Base-by-base conservation (phyloP, 1,140 invertebrate genomes). In the Pantala flavescens region DNA sequence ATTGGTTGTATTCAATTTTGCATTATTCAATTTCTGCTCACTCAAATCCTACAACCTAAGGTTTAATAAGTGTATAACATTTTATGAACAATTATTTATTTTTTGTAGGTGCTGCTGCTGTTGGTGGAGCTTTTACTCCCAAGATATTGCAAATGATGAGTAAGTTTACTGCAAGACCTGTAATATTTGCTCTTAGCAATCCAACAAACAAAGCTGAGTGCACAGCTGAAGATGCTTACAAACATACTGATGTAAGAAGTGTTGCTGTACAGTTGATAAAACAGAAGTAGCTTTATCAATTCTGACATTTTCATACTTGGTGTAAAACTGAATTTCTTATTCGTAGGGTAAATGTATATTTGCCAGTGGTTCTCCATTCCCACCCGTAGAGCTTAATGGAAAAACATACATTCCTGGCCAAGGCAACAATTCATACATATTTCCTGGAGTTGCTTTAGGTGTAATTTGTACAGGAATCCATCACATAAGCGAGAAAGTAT, bases 401-500 rank as follows among this genome's bases (percentile, higher is more conserved):
- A 89, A 91, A 78, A 90, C 88, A 14, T 91, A 87, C 79, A 82
- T 89, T 80, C 94, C 96, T 0, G 96, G 96, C 0, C 96, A 98
- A 84, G 95, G 95, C 75, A 98, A 98, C 84, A 98, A 98, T 84
- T 91, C 96, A 0, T 98, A 98, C 83, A 97, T 97, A 78, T 98
- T 98, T 86, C 96, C 96, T 21, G 96, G 96, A 24, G 88, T 98
- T 19, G 95, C 93, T 23, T 85, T 98, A 7, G 96, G 91, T 71
- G 90, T 92, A 42, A 90, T 98, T 74, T 89, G 87, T 79, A 89
- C 90, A 55, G 92, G 93, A 73, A 91, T 97, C 81, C 86, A 90
- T 78, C 91, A 89, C 77, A 96, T 98, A 80, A 88, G 90, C 0
- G 94, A 98, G 78, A 91, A 95, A 76, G 87, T 93, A 28, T 97